Conservation (phyloP, 2,113 vertebrate genomes). For the Stomatorhinus ivindoensis region DNA sequence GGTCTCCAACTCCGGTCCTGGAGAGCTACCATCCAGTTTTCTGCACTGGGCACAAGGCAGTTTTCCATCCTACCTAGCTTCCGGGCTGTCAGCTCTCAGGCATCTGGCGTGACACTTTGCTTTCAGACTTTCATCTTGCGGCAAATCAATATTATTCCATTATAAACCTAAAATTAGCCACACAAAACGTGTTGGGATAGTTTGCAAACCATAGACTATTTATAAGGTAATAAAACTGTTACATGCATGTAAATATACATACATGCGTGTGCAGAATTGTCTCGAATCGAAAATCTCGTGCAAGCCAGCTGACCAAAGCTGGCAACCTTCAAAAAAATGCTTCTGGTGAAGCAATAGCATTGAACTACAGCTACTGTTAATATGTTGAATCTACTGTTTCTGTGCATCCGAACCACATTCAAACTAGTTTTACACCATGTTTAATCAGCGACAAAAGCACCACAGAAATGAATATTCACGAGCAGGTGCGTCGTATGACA, state of each 20-base stretch:
- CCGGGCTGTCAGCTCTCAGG: not conserved
- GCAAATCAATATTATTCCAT: not conserved
- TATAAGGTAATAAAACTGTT: not conserved
- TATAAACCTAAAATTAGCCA: not conserved
- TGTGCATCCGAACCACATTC: not conserved
- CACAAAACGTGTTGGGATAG: not conserved
- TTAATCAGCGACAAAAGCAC: slow-evolving; percentile 10
- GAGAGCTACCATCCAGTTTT: no score
- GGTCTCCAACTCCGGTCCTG: no score
- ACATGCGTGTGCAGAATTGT: not conserved
- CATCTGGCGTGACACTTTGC: not conserved
- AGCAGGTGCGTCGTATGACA: slow-evolving; percentile 9
- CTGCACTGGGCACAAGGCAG: no score
- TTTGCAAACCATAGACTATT: not conserved
- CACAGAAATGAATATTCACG: not conserved
- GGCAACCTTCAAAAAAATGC: not conserved
- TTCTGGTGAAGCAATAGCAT: not conserved
- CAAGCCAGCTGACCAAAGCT: not conserved
- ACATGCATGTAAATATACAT: not conserved
- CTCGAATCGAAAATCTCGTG: not conserved
- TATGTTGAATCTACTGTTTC: not conserved
- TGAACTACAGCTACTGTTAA: not conserved
- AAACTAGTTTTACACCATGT: not conserved
- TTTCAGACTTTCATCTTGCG: not conserved
- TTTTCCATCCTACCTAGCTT: no score